A percentile compares a stretch with the other conserved stretches of the same genome.
Evolutionary conservation across 2,113 vertebrate species (phyloP).

Genomic region (Onychostruthus taczanowskii): DNA sequence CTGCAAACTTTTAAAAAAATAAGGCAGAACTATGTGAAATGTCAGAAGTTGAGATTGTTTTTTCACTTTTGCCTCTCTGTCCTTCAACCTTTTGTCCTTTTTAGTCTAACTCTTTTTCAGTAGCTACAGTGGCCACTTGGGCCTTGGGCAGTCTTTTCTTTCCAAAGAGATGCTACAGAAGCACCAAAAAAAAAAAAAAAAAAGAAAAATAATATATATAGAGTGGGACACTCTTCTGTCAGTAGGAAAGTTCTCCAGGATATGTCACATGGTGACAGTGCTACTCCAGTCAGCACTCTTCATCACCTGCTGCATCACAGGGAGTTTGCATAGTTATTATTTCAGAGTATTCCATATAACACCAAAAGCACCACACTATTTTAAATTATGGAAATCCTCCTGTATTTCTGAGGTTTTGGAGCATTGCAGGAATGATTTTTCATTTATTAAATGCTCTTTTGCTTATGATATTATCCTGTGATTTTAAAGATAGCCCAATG

Average conservation of each 20-base stretch:
- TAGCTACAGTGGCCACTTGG: neutral
- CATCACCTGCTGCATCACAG: neutral
- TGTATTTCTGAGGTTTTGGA: neutral
- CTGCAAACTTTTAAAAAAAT: neutral
- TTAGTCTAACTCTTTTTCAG: neutral
- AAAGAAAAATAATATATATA: too few relatives aligned
- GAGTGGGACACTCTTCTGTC: fast-evolving
- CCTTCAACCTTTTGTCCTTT: neutral
- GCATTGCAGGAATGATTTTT: neutral
- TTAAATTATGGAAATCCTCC: neutral
- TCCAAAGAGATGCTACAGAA: neutral
- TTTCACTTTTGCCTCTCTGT: neutral
- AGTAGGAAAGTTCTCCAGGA: neutral
- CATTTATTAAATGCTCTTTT: neutral
- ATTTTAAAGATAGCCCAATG: neutral
- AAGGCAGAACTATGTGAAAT: neutral
- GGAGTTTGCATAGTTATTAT: neutral
- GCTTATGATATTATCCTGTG: neutral
- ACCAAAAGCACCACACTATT: neutral
- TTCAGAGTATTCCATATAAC: neutral
- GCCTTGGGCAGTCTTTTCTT: neutral
- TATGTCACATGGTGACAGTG: neutral
- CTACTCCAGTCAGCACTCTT: neutral
- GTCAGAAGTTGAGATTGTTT: neutral
- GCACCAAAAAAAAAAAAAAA: neutral